Base-by-base conservation (phyloP, 2,888 invertebrate genomes). In the Rhamphomyia laevipes region DNA sequence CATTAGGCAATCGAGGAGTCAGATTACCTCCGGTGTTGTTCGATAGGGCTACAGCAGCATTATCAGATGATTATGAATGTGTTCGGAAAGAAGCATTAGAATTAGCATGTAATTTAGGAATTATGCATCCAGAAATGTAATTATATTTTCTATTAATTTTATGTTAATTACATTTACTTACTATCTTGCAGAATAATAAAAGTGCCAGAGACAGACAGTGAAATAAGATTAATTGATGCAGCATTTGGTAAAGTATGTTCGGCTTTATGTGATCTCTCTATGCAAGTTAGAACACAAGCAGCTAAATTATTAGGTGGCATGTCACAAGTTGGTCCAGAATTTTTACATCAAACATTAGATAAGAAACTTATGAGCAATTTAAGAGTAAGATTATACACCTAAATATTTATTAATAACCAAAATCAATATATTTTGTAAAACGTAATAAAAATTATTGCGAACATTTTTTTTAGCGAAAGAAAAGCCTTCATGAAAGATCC, bases 331-430 rank as follows among this genome's bases (percentile, higher is more conserved):
- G 88, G 93, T 48, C 81, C 86, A 43, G 80, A 85, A 52, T 95
- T 94, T 70, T 75, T 99, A 47, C 84, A 92, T 63, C 97, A 99
- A 73, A 97, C 97, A 0, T 72, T 99, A 33, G 97, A 99, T 65
- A 99, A 99, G 70, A 97, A 97, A 64, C 78, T 95, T 21, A 94
- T 95, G 92, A 90, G 91, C 46, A 89, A 93, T 63, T 86, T 94
- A 83, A 82, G 87, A 75, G 87, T 88, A 68, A 62, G 67, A n/a
- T n/a, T n/a, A n/a, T n/a, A n/a, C n/a, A n/a, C n/a, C n/a, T n/a
- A n/a, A n/a, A n/a, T n/a, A n/a, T n/a, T n/a, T n/a, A 62, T 41
- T 18, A 27, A 9, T 27, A 27, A 27, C 2, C 6, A 10, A 35
- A 35, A 13, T 35, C 9, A 13, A 13, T 33, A 13, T 33, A 9